A percentile compares a stretch with the other conserved stretches of the same genome.
Conservation (phyloP, 2,113 vertebrate genomes). For the Limnothrissa miodon region DNA sequence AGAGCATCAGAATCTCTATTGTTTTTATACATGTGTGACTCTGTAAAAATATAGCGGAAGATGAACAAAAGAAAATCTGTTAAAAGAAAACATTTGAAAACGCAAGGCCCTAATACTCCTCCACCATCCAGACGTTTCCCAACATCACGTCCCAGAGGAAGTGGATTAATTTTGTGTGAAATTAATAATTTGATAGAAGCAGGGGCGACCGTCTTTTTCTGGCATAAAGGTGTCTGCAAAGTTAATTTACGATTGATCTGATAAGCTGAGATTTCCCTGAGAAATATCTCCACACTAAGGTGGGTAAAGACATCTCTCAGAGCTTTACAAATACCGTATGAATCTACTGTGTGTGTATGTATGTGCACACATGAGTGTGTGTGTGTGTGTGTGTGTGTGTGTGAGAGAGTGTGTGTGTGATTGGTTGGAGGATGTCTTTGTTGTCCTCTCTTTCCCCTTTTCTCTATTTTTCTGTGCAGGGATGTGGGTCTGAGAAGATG, state of each 20-base stretch:
- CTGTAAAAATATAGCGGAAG: too few relatives aligned
- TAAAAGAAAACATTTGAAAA: background rate
- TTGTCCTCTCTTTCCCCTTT: background rate
- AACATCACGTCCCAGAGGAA: slow-evolving; percentile 1
- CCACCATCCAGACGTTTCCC: background rate
- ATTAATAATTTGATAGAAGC: slow-evolving; percentile 11
- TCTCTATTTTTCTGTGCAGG: slow-evolving; percentile 13
- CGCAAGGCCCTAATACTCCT: background rate
- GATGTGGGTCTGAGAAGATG: slow-evolving; percentile 20
- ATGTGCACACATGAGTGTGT: background rate
- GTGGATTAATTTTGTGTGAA: slow-evolving; percentile 16
- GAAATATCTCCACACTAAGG: slow-evolving; percentile 9
- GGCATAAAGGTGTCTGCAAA: slow-evolving; percentile 1
- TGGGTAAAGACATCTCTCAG: background rate
- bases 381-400: background rate
- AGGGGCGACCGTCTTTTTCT: background rate
- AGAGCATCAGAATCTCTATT: too few relatives aligned
- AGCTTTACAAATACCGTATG: slow-evolving; percentile 5
- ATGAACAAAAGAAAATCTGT: background rate
- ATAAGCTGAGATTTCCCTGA: slow-evolving; percentile 11
- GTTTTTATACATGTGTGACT: too few relatives aligned
- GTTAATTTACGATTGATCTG: slow-evolving; percentile 18
- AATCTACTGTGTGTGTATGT: background rate
- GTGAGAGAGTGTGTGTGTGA: too few relatives aligned
- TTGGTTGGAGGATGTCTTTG: background rate